Conservation (phyloP, 2,888 invertebrate genomes). For the Malachius bipustulatus region DNA sequence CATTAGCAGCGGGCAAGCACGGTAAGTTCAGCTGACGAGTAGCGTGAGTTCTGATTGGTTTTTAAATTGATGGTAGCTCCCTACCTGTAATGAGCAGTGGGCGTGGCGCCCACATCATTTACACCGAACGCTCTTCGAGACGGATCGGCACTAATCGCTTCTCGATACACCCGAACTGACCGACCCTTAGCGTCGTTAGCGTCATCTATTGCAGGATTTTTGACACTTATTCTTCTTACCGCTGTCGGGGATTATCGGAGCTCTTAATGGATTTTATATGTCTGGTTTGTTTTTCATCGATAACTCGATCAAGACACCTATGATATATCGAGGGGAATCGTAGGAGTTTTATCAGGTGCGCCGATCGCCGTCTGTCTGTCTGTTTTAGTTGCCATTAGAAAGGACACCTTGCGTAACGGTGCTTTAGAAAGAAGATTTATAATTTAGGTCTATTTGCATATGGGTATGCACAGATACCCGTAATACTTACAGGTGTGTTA, state of each 20-base stretch:
- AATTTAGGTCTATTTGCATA: too few species aligned
- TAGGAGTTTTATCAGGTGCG: background rate
- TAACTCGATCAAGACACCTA: background rate
- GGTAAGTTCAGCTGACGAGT: constrained; percentile 31
- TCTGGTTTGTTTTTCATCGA: constrained; percentile 14
- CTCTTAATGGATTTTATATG: constrained; percentile 22
- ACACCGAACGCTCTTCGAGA: constrained; percentile 30
- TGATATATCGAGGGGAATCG: background rate
- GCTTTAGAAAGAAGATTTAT: too few species aligned
- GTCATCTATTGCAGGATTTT: constrained; percentile 25
- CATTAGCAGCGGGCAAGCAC: constrained; percentile 32
- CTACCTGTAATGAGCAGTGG: constrained; percentile 37
- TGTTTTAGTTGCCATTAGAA: too few species aligned
- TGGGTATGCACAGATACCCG: too few species aligned
- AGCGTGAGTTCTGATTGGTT: constrained; percentile 36
- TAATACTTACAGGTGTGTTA: too few species aligned
- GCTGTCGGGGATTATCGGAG: constrained; percentile 14
- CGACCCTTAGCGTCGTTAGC: constrained; percentile 32
- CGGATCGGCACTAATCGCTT: constrained; percentile 31
- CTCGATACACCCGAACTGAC: constrained; percentile 34
- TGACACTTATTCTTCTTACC: constrained; percentile 26
- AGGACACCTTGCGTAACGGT: too few species aligned
- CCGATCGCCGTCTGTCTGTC: background rate
- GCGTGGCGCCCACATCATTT: constrained; percentile 38
- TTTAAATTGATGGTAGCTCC: constrained; percentile 38